phyloP scores from a whole-genome alignment of 2,888 invertebrate genomes.

The Rhopalosiphum nymphaeae region DNA sequence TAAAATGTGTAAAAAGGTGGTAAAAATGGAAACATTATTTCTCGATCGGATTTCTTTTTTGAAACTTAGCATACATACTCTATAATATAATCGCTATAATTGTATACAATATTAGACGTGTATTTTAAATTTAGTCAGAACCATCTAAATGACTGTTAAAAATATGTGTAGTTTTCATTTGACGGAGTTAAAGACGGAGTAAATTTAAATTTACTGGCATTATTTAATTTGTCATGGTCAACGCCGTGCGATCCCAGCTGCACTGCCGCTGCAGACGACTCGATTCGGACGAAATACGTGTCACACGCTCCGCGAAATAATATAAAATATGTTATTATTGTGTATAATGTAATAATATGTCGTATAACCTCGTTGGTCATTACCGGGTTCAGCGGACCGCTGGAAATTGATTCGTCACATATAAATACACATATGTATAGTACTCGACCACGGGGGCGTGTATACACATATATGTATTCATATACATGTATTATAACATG shows the following conservation, averaged over 20 bases:
- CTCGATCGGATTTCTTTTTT: too few relatives aligned
- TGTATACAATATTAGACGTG: too few relatives aligned
- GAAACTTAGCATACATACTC: too few relatives aligned
- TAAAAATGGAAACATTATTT: too few relatives aligned
- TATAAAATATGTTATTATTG: neutral
- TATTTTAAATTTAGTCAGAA: too few relatives aligned
- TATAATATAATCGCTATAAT: too few relatives aligned
- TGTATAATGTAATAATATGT: neutral
- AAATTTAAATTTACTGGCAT: too few relatives aligned
- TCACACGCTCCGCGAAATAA: neutral
- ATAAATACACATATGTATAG: neutral
- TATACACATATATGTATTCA: neutral
- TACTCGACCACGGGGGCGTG: neutral
- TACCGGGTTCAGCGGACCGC: conserved; percentile 34
- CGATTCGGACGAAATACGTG: neutral
- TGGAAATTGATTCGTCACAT: conserved; percentile 17
- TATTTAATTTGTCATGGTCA: neutral
- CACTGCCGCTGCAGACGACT: neutral
- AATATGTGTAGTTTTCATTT: too few relatives aligned
- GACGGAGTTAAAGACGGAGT: too few relatives aligned
- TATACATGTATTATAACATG: neutral
- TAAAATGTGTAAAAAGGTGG: too few relatives aligned
- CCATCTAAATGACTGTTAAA: too few relatives aligned
- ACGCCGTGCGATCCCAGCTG: neutral
- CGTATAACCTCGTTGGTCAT: neutral